Conservation (phyloP, 2,113 vertebrate species). For the Gobiocypris rarus region DNA sequence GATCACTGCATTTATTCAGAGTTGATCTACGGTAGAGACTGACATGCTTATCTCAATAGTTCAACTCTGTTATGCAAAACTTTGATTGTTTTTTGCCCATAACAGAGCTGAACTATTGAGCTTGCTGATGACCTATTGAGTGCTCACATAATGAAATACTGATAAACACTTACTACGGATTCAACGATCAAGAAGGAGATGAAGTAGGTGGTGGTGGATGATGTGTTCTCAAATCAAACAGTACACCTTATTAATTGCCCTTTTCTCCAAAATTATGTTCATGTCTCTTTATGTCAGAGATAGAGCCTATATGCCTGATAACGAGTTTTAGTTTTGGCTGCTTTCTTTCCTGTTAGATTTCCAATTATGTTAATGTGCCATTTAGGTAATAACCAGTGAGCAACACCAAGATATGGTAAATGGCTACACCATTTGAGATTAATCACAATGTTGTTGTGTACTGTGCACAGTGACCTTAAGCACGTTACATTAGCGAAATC, state of each 20-base stretch:
- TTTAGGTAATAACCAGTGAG: constrained; percentile 27
- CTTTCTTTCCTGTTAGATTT: not conserved
- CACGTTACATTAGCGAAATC: constrained; percentile 1
- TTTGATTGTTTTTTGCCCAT: not conserved
- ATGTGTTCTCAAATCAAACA: not conserved
- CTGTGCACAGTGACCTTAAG: not conserved
- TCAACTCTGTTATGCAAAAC: too few relatives aligned
- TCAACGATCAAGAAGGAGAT: too few relatives aligned
- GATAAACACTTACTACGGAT: too few relatives aligned
- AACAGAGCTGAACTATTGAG: not conserved
- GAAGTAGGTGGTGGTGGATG: too few relatives aligned
- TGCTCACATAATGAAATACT: not conserved
- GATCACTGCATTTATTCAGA: not conserved
- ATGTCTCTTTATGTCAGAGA: not conserved
- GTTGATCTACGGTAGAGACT: not conserved
- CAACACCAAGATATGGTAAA: not conserved
- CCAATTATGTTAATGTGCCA: constrained; percentile 34
- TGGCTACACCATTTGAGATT: not conserved
- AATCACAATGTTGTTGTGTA: not conserved
- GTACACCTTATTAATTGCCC: not conserved
- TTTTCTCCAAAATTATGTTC: not conserved
- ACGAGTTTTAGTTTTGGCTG: constrained; percentile 6
- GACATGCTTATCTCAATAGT: not conserved
- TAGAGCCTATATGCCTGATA: not conserved
- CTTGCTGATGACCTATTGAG: not conserved